phyloP scores from a whole-genome alignment of 2,113 vertebrate genomes.

The Rhagologus leucostigma region DNA sequence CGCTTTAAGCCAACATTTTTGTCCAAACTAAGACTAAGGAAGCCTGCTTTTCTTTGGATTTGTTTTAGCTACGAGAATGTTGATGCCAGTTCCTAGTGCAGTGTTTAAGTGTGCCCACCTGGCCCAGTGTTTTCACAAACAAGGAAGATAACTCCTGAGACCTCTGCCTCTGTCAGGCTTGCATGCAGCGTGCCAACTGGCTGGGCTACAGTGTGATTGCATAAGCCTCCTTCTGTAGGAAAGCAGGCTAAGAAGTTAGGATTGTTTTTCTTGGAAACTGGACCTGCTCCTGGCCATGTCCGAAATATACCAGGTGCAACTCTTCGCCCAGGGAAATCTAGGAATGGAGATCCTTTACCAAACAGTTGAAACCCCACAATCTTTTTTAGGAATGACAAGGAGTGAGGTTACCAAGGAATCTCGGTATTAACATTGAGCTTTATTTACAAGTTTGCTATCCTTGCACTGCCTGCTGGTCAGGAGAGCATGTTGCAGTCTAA shows the following conservation, averaged over 20 bases:
- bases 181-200: slow-evolving; percentile 24
- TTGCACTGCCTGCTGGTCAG: not conserved
- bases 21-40: not conserved
- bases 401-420: not conserved
- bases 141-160: slow-evolving; percentile 16
- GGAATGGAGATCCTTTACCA: not conserved
- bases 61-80: not conserved
- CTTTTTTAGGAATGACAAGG: not conserved
- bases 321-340: slow-evolving; percentile 29
- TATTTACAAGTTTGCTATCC: not conserved
- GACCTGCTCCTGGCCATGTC: not conserved
- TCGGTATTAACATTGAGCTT: not conserved
- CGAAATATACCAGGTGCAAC: not conserved
- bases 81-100: not conserved
- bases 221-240: slow-evolving; percentile 46
- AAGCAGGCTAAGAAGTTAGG: slow-evolving; percentile 31
- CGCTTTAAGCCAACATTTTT: not conserved
- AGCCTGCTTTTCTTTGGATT: not conserved
- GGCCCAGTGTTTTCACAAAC: not conserved
- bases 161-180: slow-evolving; percentile 34
- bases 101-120: not conserved
- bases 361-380: not conserved
- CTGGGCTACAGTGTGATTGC: slow-evolving; percentile 20
- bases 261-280: slow-evolving; percentile 44
- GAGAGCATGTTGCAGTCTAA: not conserved